phyloP scores from a whole-genome alignment of 2,797 vertebrate species.

The Knipowitschia caucasica region DNA sequence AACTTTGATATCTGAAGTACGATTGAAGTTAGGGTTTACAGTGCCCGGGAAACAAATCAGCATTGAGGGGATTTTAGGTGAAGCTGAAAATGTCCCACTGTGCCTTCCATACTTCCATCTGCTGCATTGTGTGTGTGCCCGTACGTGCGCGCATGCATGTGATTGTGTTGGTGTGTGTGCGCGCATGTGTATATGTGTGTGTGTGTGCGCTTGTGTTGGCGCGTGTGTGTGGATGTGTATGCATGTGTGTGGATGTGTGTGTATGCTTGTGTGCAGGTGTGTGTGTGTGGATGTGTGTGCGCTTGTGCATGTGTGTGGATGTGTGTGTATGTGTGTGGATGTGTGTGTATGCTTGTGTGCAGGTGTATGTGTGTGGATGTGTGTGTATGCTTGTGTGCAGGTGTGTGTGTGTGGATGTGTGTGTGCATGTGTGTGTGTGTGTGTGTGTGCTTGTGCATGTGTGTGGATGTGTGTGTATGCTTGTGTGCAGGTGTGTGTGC shows the following conservation, averaged over 20 bases:
- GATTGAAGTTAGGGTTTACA: too few relatives aligned
- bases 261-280: conserved; percentile 44
- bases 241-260: conserved; percentile 35
- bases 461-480: conserved; percentile 35
- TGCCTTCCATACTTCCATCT: conserved; percentile 11
- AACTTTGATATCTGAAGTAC: too few relatives aligned
- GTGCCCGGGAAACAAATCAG: too few relatives aligned
- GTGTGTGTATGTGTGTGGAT: conserved; percentile 46
- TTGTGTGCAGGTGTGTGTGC: conserved; percentile 44
- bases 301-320: conserved; percentile 39
- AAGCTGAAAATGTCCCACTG: conserved; percentile 24
- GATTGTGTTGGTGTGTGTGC: conserved; percentile 34
- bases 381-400: conserved; percentile 44
- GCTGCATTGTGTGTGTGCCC: conserved; percentile 34
- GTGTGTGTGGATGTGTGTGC: conserved; percentile 38
- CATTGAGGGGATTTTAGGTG: conserved; percentile 20
- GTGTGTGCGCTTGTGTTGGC: conserved; percentile 49
- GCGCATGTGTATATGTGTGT: conserved; percentile 42
- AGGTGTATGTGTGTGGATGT: conserved; percentile 34
- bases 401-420: conserved; percentile 42
- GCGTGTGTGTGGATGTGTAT: too few relatives aligned
- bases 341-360: conserved; percentile 39
- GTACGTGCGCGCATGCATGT: too few relatives aligned
- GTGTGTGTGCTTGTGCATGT: conserved; percentile 46
- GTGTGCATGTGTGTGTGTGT: conserved; percentile 35